A percentile compares a stretch with the other conserved stretches of the same genome.
Evolutionary conservation across 2,113 vertebrate genomes (phyloP).

Genomic region (Ifrita kowaldi): DNA sequence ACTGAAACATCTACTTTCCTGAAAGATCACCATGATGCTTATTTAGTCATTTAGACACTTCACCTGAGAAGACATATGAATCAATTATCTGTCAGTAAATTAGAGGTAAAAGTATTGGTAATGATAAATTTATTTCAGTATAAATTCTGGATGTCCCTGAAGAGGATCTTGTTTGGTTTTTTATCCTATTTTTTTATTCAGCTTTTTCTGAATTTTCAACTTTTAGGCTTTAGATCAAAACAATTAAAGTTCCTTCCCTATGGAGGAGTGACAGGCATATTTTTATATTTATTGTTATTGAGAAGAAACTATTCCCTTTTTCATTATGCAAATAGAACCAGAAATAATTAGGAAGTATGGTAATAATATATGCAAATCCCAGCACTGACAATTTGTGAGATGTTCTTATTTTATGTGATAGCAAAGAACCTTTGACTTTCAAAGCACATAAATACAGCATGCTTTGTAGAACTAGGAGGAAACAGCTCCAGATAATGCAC

Average conservation of each 20-base stretch:
- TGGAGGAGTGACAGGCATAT: neutral
- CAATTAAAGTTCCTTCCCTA: neutral
- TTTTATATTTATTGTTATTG: conserved; percentile 20
- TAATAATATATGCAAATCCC: conserved; percentile 4
- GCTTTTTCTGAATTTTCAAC: neutral
- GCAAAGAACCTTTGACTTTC: neutral
- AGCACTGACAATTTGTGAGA: neutral
- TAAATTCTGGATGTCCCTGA: neutral
- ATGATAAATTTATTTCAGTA: neutral
- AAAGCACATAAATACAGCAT: neutral
- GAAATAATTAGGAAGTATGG: conserved; percentile 46
- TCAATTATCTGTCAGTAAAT: neutral
- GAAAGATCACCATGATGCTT: neutral
- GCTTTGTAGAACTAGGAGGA: neutral
- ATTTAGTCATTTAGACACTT: neutral
- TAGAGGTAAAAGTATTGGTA: neutral
- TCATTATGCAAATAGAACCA: neutral
- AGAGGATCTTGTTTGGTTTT: neutral
- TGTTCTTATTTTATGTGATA: neutral
- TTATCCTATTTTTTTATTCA: neutral
- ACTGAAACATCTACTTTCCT: neutral
- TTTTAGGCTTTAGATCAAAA: neutral
- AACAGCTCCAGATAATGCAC: neutral
- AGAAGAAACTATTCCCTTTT: neutral
- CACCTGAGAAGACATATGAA: neutral